Percentiles rank a stretch among this genome's conserved stretches.
Evolutionary conservation across 2,888 invertebrate genomes (phyloP).

Genomic region (Timema cristinae): DNA sequence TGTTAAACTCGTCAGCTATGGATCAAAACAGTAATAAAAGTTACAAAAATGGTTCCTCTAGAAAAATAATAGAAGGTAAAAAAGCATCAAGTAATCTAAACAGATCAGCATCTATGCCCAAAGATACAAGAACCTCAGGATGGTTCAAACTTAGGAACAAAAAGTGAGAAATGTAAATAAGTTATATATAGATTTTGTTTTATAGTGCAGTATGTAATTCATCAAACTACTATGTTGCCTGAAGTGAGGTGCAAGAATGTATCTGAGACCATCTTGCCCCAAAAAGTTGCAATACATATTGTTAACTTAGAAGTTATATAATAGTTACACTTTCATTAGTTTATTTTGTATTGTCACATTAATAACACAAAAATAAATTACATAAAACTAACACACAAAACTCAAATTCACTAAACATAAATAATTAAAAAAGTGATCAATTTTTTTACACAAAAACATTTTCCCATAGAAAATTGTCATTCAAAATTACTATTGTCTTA

Average conservation of each 20-base stretch:
- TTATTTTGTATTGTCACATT: too few species aligned
- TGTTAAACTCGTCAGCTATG: conserved; percentile 23
- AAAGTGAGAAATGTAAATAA: conserved; percentile 41
- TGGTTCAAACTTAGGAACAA: conserved; percentile 65
- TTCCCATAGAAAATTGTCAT: too few species aligned
- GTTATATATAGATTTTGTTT: background rate
- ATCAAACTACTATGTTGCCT: background rate
- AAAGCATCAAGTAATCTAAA: conserved; percentile 44
- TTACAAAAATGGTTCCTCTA: conserved; percentile 46
- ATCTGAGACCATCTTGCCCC: background rate
- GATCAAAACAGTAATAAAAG: conserved; percentile 34
- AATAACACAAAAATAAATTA: too few species aligned
- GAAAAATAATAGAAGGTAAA: conserved; percentile 12
- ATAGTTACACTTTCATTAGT: too few species aligned
- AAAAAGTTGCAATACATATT: background rate
- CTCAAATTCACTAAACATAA: too few species aligned
- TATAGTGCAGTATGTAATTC: background rate
- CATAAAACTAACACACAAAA: too few species aligned
- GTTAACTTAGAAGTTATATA: background rate
- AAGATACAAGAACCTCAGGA: conserved; percentile 65
- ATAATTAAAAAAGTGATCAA: too few species aligned
- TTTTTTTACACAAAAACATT: too few species aligned
- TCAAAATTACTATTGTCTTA: too few species aligned
- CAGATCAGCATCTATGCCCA: conserved; percentile 68
- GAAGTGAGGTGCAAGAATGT: background rate